Evolutionary conservation across 1,140 invertebrate genomes (phyloP), one percentile per base, ranked within the genome.

Genomic region (Colletes latitarsis): DNA sequence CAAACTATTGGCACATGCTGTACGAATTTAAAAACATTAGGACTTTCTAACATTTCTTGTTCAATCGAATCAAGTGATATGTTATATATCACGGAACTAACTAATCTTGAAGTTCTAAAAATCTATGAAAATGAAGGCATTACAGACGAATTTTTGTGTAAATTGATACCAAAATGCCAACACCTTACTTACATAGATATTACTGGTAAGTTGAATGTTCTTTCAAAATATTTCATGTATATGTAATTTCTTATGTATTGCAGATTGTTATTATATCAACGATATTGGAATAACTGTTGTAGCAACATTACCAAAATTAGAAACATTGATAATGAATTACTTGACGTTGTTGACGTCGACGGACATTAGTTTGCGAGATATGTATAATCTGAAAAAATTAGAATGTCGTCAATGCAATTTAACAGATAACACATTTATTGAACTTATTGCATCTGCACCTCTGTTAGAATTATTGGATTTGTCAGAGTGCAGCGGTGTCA

Each of bases 401-500:
- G 77, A 90, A 43, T 91, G 90, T 67, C 83, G 73, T 21, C 30
- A n/a, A 9, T 92, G 90, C 80, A 14, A 10, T 1, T 64, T 92
- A 21, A 73, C 57, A 0, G 88, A 91, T 77, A 8, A 17, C 8
- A 87, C 86, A 5, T 69, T 90, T 4, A 80, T 39, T 10, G 70
- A 15, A 19, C 70, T 92, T 9, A 82, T 92, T 57, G 69, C 79
- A 64, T 78, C 67, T 17, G 82, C 89, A 1, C 82, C 85, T 8
- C 69, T 87, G 46, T 78, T 92, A 41, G 80, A 88, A 70, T 19
- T 77, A 6, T 57, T 92, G 12, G 89, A 92, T 87, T 58, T 91
- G 3, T 89, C 89, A 0, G 81, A 78, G 6, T 90, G 89, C 63
- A 41, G 17, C 8, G 1, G 14, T 8, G 82, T 92, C n/a, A 86